Percentiles rank a stretch among this genome's conserved stretches.
Evolutionary conservation across 2,888 invertebrate species (phyloP).

Genomic region (Lasioglossum malachurum): DNA sequence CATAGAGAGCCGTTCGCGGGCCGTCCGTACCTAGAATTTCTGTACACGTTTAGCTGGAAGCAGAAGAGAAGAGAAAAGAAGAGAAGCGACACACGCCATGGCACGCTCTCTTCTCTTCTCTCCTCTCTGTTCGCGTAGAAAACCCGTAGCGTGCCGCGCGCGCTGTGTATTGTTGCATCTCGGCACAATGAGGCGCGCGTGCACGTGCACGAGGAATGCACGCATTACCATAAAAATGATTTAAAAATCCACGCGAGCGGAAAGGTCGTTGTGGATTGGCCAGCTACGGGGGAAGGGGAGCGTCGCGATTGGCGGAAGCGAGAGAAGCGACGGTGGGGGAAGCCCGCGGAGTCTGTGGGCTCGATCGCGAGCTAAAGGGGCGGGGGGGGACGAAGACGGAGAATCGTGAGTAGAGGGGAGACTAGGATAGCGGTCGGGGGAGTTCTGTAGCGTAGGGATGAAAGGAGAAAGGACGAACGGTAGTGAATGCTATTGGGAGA

Average conservation of each 20-base stretch:
- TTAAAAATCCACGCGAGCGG: slow-evolving; percentile 70
- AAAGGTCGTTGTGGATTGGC: slow-evolving; percentile 56
- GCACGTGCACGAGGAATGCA: slow-evolving; percentile 56
- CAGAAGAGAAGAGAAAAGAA: slow-evolving; percentile 20
- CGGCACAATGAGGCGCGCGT: slow-evolving; percentile 43
- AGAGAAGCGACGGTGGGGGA: slow-evolving; percentile 3
- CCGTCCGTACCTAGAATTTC: slow-evolving; percentile 37
- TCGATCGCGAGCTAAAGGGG: neutral
- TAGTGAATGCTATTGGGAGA: slow-evolving; percentile 51
- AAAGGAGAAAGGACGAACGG: slow-evolving; percentile 26
- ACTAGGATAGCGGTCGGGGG: neutral
- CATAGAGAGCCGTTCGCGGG: neutral
- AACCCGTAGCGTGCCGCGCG: slow-evolving; percentile 11
- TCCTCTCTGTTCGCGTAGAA: neutral
- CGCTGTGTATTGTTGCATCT: slow-evolving; percentile 46
- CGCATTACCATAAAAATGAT: slow-evolving; percentile 79
- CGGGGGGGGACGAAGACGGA: neutral
- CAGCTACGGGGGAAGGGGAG: slow-evolving; percentile 52
- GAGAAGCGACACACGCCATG: neutral
- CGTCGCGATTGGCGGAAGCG: slow-evolving; percentile 48
- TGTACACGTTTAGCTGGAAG: slow-evolving; percentile 16
- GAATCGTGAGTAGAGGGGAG: neutral
- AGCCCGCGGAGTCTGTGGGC: slow-evolving; percentile 52
- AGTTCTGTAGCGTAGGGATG: slow-evolving; percentile 1
- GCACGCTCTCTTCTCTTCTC: neutral